A percentile compares a stretch with the other conserved stretches of the same genome.
These are phyloP conservation scores for Drosophila auraria DNA, from an alignment of 1,140 invertebrate genomes.

Conservation along the genomic window DNA sequence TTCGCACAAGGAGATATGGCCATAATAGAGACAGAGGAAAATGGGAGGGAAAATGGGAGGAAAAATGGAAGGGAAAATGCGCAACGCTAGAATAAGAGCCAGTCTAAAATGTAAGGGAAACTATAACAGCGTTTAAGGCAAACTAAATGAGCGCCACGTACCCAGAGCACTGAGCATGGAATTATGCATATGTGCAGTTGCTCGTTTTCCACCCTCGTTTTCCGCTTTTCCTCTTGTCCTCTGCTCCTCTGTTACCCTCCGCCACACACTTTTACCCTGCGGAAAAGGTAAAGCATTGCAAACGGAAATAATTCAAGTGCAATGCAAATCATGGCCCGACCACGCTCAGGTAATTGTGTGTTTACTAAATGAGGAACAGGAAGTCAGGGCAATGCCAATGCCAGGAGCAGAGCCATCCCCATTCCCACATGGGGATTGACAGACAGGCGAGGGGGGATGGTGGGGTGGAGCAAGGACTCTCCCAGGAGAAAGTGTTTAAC, in stretches of 20 bases:
- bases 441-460: not conserved
- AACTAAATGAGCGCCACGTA: constrained; percentile 74
- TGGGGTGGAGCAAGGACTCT: not conserved
- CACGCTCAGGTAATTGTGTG: constrained; percentile 73
- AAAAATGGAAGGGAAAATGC: not conserved
- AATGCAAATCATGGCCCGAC: constrained; percentile 75
- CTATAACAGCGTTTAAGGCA: constrained; percentile 71
- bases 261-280: constrained; percentile 17
- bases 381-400: constrained; percentile 42
- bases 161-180: constrained; percentile 49
- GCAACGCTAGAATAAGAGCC: constrained; percentile 1
- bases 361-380: constrained; percentile 62
- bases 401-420: constrained; percentile 24
- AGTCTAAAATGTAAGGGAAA: constrained; percentile 18
- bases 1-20: constrained; percentile 47
- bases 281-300: constrained; percentile 29
- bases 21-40: constrained; percentile 53
- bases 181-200: constrained; percentile 70
- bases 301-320: constrained; percentile 82
- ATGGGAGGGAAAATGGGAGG: not conserved
- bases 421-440: constrained; percentile 4
- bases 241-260: not conserved
- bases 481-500: constrained; percentile 27
- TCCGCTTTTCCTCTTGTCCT: constrained; percentile 4
- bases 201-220: constrained; percentile 8